Evolutionary conservation across 2,888 invertebrate species (phyloP).

Genomic region (Dysmachus trigonus): DNA sequence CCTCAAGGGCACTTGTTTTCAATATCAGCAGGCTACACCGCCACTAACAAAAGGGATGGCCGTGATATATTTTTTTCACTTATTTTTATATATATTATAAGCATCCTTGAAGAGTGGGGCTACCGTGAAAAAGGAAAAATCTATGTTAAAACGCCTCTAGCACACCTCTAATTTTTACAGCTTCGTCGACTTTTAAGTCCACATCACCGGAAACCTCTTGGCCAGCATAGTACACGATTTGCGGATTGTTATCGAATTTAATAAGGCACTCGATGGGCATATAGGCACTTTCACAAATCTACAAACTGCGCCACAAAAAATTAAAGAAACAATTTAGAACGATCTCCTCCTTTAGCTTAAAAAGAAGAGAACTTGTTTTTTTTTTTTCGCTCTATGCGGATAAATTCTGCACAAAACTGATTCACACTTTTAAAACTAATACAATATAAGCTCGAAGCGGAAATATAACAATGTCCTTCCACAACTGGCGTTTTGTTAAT

Average conservation of each 20-base stretch:
- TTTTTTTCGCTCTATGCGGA: neutral
- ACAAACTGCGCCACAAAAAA: neutral
- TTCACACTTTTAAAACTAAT: neutral
- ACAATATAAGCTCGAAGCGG: constrained; percentile 1
- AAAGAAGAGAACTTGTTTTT: neutral
- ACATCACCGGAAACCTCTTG: constrained; percentile 63
- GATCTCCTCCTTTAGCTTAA: neutral
- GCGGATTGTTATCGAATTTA: constrained; percentile 64
- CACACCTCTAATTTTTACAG: constrained; percentile 63
- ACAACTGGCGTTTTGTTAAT: neutral
- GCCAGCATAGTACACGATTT: constrained; percentile 65
- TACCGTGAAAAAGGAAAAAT: neutral
- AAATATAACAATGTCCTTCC: neutral
- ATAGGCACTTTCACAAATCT: neutral
- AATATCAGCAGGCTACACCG: neutral
- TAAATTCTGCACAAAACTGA: neutral
- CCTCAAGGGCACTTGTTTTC: neutral
- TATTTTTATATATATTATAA: neutral
- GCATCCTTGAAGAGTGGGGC: neutral
- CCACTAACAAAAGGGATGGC: neutral
- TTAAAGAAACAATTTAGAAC: neutral
- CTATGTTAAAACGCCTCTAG: neutral
- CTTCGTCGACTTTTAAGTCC: constrained; percentile 63
- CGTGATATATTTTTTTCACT: neutral
- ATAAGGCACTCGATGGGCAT: constrained; percentile 66